These are phyloP conservation scores for Corbicula japonica DNA, from an alignment of 2,888 invertebrate genomes.

Conservation along the genomic window DNA sequence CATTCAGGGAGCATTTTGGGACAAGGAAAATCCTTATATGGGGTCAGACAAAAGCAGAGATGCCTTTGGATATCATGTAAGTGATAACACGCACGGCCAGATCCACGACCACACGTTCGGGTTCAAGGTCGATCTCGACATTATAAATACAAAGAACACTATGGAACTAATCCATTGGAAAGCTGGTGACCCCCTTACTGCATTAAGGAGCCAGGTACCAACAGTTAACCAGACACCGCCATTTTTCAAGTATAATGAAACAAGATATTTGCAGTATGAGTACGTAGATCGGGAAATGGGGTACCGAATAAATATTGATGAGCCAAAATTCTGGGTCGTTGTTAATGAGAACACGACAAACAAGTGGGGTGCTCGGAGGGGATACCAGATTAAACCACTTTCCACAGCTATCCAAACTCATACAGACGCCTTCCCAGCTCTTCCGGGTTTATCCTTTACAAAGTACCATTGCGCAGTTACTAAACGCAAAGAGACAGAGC, in stretches of 20 bases:
- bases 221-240: constrained; percentile 31
- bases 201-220: constrained; percentile 36
- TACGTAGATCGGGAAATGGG: constrained; percentile 45
- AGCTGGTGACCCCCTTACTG: constrained; percentile 44
- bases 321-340: too few relatives aligned
- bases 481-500: constrained; percentile 66
- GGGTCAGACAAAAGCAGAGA: too few relatives aligned
- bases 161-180: constrained; percentile 60
- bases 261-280: constrained; percentile 53
- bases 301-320: constrained; percentile 51
- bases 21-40: too few relatives aligned
- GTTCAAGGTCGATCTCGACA: constrained; percentile 66
- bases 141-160: constrained; percentile 51
- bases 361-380: constrained; percentile 55
- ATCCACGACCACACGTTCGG: constrained; percentile 65
- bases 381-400: constrained; percentile 58
- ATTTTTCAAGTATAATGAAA: constrained; percentile 51
- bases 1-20: constrained; percentile 64
- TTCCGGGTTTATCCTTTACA: too few relatives aligned
- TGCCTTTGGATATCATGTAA: constrained; percentile 61
- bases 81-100: constrained; percentile 47
- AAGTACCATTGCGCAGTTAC: too few relatives aligned
- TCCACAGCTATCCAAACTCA: too few relatives aligned
- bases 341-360: constrained; percentile 64
- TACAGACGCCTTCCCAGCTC: too few relatives aligned